These are phyloP conservation scores for Gortyna flavago DNA, from an alignment of 2,888 invertebrate genomes.

Conservation along the genomic window DNA sequence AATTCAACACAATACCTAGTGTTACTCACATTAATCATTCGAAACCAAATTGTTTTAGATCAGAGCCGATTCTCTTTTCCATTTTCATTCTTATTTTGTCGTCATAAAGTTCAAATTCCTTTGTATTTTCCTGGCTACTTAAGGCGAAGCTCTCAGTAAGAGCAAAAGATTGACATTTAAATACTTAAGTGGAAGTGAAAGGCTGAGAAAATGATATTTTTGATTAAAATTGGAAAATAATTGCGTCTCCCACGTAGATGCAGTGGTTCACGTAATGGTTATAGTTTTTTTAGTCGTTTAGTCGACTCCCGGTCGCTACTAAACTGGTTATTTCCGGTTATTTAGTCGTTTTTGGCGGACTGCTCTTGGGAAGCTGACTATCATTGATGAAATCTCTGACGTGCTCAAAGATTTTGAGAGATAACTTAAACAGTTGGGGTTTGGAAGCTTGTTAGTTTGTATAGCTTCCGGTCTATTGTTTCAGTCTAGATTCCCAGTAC, in stretches of 20 bases:
- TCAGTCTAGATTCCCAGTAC: background rate
- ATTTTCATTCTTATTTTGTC: slow-evolving; percentile 67
- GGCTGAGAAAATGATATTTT: slow-evolving; percentile 88
- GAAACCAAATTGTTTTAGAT: slow-evolving; percentile 87
- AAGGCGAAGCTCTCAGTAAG: slow-evolving; percentile 77
- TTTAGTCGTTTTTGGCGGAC: slow-evolving; percentile 62
- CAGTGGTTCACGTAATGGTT: slow-evolving; percentile 80
- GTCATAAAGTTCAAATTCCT: slow-evolving; percentile 66
- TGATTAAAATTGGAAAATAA: slow-evolving; percentile 90
- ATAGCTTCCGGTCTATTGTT: slow-evolving; percentile 26
- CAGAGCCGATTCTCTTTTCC: slow-evolving; percentile 53
- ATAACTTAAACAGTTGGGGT: background rate
- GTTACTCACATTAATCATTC: slow-evolving; percentile 88
- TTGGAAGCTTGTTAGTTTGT: slow-evolving; percentile 19
- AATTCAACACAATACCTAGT: slow-evolving; percentile 77
- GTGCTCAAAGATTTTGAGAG: slow-evolving; percentile 16
- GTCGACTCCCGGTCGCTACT: slow-evolving; percentile 76
- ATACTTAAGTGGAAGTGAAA: slow-evolving; percentile 90
- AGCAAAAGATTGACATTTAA: slow-evolving; percentile 89
- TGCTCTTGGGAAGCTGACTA: slow-evolving; percentile 61
- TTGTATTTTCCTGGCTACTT: slow-evolving; percentile 63
- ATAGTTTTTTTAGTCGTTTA: slow-evolving; percentile 81
- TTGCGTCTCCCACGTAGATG: slow-evolving; percentile 88
- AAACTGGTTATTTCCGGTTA: slow-evolving; percentile 82
- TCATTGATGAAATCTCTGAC: slow-evolving; percentile 60